Base-by-base conservation (phyloP, 2,797 vertebrate genomes). In the Notolepis coatsorum region DNA sequence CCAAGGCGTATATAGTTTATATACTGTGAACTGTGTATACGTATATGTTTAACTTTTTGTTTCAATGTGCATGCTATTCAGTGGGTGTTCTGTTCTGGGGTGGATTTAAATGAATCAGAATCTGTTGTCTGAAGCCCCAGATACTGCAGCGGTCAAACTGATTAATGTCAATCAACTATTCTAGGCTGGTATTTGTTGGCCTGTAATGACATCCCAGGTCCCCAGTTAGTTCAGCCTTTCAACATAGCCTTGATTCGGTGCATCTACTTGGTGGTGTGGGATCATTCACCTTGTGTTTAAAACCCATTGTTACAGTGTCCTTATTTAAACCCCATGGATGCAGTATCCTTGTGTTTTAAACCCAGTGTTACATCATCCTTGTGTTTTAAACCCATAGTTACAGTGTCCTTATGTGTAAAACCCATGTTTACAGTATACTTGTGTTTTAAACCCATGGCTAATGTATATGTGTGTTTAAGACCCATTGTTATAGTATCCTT, bases 221-320 rank as follows among this genome's bases (percentile, higher is more conserved):
- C 48, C 55, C 65, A 81, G 84, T 82, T 84, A 80, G 80, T 68
- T 78, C 84, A 85, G 70, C 76, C 77, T 77, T 77, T 76, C 43
- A 73, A 75, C 80, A 61, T 79, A 78, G 71, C 42, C 68, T 57
- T 35, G 17, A 49, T 15, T 27, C 10, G 27, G 47, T 61, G 78
- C 27, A 43, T 8, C 50, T 68, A 42, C 61, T 73, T 74, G n/a
- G 71, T 72, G 56, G 62, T 46, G 12, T 18, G 73, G 57, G 70
- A 81, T 82, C 71, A 80, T 69, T 85, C 81, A 74, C 76, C 78
- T 82, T 84, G 73, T 70, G 77, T 74, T 76, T 67, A 77, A 76
- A 62, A 73, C 61, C 74, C 71, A 75, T 77, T 28, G 63, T 70
- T 84, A 71, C 72, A 83, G 80, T 77, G 67, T 47, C 47, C 70